Base-by-base conservation (phyloP, 1,140 invertebrate species). In the Drosophila sp. region DNA sequence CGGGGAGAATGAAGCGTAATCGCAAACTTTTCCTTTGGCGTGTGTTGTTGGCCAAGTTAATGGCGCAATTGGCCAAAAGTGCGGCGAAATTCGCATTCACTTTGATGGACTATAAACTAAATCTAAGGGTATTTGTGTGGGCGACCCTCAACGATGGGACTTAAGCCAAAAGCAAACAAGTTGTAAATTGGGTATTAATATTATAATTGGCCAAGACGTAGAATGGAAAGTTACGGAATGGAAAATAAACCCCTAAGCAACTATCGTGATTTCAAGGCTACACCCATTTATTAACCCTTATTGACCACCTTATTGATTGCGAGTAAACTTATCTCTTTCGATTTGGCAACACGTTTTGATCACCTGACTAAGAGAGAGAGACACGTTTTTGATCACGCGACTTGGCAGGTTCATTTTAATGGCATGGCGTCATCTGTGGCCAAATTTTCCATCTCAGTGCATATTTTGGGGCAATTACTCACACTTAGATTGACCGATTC, bases 51-150 rank as follows among this genome's bases (percentile, higher is more conserved):
- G 27, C 50, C 44, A 27, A 32, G 47, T 72, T 17, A 17, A 73
- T 82, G 82, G 79, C 81, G 79, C 82, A 83, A 87, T 87, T 87
- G 69, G 71, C 47, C 82, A 80, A 72, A 72, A 41, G 35, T 33
- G 83, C 82, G 82, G 82, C 44, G 44, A 73, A 38, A 87, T 85
- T 82, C 69, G 79, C 55, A 27, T 71, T 66, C 65, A 58, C 73
- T 66, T 55, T 73, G 61, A 47, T 58, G 63, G 55, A 66, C 65
- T 71, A 60, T 41, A 66, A 75, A 55, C 8, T 29, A 67, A 78
- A 67, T 64, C 67, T 61, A 64, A 4, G 54, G 54, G 70, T 50
- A 63, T 63, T n/a, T 7, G 60, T 44, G 40, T 61, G 60, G 60
- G 64, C 66, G 67, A 58, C 47, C 79, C 57, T 17, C 23, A 50